Percentiles rank a stretch among this genome's conserved stretches.
These are phyloP conservation scores for Brachyistius frenatus DNA, from an alignment of 2,113 vertebrate species.

Conservation along the genomic window DNA sequence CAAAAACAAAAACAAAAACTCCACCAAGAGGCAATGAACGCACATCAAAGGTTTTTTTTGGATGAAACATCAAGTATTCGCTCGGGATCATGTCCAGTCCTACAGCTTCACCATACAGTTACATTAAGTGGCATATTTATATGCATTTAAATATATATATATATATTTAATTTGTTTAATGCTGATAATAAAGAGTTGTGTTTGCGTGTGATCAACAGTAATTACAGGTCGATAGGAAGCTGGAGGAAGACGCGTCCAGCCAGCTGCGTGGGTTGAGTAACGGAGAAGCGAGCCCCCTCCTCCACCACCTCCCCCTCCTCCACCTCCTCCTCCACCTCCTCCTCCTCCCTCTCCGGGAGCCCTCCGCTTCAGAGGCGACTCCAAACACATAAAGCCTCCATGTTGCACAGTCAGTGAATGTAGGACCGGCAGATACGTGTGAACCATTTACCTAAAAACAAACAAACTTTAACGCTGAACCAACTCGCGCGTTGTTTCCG, in stretches of 20 bases:
- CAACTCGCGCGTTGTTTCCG: conserved; percentile 15
- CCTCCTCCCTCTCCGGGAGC: conserved; percentile 69
- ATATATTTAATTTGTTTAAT: not conserved
- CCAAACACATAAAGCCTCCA: conserved; percentile 85
- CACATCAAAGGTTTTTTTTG: not conserved
- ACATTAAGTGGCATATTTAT: not conserved
- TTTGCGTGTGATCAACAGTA: conserved; percentile 9
- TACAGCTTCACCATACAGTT: too few relatives aligned
- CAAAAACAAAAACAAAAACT: not conserved
- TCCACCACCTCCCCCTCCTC: conserved; percentile 78
- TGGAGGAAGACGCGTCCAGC: conserved; percentile 35
- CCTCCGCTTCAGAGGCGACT: conserved; percentile 77
- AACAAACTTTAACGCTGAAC: conserved; percentile 31
- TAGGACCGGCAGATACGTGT: conserved; percentile 39
- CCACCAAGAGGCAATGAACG: too few relatives aligned
- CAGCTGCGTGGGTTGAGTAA: conserved; percentile 52
- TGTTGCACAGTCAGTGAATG: conserved; percentile 78
- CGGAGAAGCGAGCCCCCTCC: not conserved
- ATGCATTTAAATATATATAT: too few relatives aligned
- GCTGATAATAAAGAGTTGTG: conserved; percentile 27
- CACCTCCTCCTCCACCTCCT: conserved; percentile 63
- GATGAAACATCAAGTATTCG: conserved; percentile 21
- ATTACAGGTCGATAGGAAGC: conserved; percentile 29
- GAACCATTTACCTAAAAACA: conserved; percentile 26
- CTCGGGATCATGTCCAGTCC: not conserved